Base-by-base conservation (phyloP, 2,888 invertebrate species). In the Amitus sp. region DNA sequence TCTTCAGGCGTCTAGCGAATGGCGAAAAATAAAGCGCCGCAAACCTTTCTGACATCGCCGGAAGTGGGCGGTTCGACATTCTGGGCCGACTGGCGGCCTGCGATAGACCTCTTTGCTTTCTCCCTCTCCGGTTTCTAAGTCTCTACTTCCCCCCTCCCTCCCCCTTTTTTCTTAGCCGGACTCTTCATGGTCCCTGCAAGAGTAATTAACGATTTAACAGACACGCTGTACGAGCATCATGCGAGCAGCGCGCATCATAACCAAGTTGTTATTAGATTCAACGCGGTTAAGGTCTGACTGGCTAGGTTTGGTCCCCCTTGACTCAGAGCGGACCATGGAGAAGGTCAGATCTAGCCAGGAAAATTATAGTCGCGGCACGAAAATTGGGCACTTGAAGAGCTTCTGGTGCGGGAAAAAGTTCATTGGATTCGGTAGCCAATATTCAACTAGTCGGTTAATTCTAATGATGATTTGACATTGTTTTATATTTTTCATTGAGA, bases 171-270 rank as follows among this genome's bases (percentile, higher is more conserved):
- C n/a, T n/a, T n/a, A n/a, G n/a, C n/a, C n/a, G n/a, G n/a, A 33
- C 55, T 51, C 12, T 23, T n/a, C n/a, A 34, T 33, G 7, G 30
- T 53, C 46, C 43, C 33, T 39, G 27, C 48, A 51, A 42, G 69
- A 68, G 70, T 74, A 78, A 79, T 80, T 78, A 77, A 73, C 74
- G 74, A 78, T 79, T 78, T 77, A 77, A 77, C 75, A 73, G 75
- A 74, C 74, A 69, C 73, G 72, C 69, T 67, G 70, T 64, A 74
- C 72, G 74, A 76, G 67, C 72, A 68, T 66, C 68, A 67, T 63
- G 52, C 49, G 45, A 53, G 40, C 40, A 20, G 59, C 64, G 56
- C 65, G 63, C 72, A 67, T 76, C 69, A 69, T 72, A 72, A 73
- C 68, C 74, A 72, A 77, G 71, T 74, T 71, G 77, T 76, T 76